phyloP scores from a whole-genome alignment of 2,888 invertebrate genomes.

The Eristalis tenax region DNA sequence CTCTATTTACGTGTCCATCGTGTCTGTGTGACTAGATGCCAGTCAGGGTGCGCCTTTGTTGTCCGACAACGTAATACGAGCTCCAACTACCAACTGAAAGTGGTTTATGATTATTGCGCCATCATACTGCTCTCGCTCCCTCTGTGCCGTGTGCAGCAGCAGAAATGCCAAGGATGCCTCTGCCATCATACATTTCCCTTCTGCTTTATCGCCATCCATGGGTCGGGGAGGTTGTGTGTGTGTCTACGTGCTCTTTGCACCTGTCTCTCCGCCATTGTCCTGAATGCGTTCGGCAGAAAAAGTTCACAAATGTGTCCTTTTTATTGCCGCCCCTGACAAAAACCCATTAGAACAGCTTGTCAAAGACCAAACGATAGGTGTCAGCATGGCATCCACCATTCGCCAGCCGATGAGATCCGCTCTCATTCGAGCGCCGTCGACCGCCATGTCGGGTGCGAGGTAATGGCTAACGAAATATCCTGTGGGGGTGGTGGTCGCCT shows the following conservation, averaged over 20 bases:
- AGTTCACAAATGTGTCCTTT: conserved; percentile 39
- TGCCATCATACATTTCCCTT: background rate
- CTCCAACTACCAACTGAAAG: conserved; percentile 50
- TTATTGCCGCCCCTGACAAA: conserved; percentile 4
- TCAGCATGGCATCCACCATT: background rate
- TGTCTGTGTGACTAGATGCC: conserved; percentile 44
- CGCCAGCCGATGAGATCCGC: background rate
- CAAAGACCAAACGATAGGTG: conserved; percentile 40
- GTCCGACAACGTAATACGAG: conserved; percentile 29
- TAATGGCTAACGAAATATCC: conserved; percentile 45
- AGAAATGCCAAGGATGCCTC: conserved; percentile 12
- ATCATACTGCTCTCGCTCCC: conserved; percentile 16
- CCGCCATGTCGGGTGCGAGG: conserved; percentile 1
- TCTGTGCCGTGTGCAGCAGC: background rate
- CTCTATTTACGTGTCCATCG: conserved; percentile 34
- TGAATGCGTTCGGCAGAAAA: background rate
- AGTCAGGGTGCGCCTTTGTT: conserved; percentile 41
- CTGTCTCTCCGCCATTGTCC: background rate
- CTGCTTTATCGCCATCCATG: conserved; percentile 13
- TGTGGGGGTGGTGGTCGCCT: conserved; percentile 7
- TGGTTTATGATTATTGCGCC: conserved; percentile 53
- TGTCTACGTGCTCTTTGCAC: background rate
- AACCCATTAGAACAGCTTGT: conserved; percentile 51
- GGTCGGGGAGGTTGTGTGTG: background rate
- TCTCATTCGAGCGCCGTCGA: background rate